Base-by-base conservation (phyloP, 1,140 invertebrate species). In the Sminthurinus signatus region DNA sequence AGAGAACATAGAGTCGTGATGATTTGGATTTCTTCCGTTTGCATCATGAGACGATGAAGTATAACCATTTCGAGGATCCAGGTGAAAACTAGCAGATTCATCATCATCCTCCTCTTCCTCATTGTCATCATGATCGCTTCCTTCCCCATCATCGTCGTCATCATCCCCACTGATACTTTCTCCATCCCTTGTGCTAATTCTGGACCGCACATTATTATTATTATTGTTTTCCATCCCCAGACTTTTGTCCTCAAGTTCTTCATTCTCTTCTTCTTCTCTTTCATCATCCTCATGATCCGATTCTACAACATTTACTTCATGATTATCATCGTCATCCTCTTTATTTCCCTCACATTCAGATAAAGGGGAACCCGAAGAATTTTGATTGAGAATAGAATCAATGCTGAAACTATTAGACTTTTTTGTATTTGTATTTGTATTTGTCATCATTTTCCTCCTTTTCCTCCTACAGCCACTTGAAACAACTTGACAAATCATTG, bases 341-440 rank as follows among this genome's bases (percentile, higher is more conserved):
- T 14, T 10, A 50, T 19, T 50, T n/a, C n/a, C n/a, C n/a, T n/a
- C n/a, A n/a, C n/a, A n/a, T n/a, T n/a, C 32, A 5, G 32, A 36
- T 8, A 36, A 15, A 8, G 5, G 5, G 32, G 32, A 36, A 8
- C 32, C 32, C 5, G 32, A 36, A 5, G 36, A 28, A 32, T 68
- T 56, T 4, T 61, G 50, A 46, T 42, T 69, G 19, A 70, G 48
- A 64, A 70, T 66, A 0, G 68, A 66, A 23, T 70, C 68, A 52
- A 70, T 70, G 23, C 64, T 67, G 50, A 70, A 70, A 69, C 50
- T 65, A 36, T 15, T 36, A 36, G 32, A 36, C 15, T 36, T 36
- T 36, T 36, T 36, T 36, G 32, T 5, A 36, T 36, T 36, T 8
- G 32, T 36, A 36, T 36, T 36, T 36, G 5, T 15, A 36, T 15